Evolutionary conservation across 2,888 invertebrate genomes (phyloP), one percentile per base, ranked within the genome.

Genomic region (Anthoptus insignis): DNA sequence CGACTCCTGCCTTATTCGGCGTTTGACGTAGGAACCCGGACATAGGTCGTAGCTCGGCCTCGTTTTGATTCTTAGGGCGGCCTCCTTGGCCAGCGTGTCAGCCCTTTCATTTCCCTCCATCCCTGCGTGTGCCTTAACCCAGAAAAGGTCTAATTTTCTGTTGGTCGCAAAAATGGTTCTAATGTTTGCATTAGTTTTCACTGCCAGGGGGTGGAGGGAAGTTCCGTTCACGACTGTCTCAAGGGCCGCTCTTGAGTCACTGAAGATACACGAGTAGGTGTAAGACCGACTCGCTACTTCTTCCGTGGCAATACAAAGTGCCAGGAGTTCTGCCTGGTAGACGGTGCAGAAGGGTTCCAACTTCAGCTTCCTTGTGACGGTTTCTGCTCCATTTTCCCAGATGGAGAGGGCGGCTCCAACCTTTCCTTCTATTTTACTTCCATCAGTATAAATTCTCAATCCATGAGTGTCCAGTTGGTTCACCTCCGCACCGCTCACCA

Each of bases 81-180:
- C 61, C 2, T 47, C 32, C 9, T 65, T 61, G 7, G 61, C 66
- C 6, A 66, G 54, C 1, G 16, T 29, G 24, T 66, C 66, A 0
- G 66, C 66, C 19, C 66, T n/a, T 24, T 68, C 65, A 14, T 68
- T 68, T 16, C 67, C 67, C 6, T 19, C 16, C 13, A 68, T 14
- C 0, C 61, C 65, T 3, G 27, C 52, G 14, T 64, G 67, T 0
- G 65, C 61, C 16, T 53, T 61, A 1, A 68, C 24, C 65, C 68
- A 68, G n/a, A 32, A 68, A 0, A 68, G 16, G 2, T 2, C 7
- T 9, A 54, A 7, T 0, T 2, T 54, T 13, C 6, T 32, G 0
- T 6, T 14, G 0, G 0, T 24, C 5, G 37, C 37, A 37, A 37
- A 1, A 14, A 6, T 3, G 0, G 37, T 14, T 37, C 5, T 14